These are phyloP conservation scores for Manis crassicaudata DNA, from an alignment of 2,797 vertebrate species.

Conservation along the genomic window DNA sequence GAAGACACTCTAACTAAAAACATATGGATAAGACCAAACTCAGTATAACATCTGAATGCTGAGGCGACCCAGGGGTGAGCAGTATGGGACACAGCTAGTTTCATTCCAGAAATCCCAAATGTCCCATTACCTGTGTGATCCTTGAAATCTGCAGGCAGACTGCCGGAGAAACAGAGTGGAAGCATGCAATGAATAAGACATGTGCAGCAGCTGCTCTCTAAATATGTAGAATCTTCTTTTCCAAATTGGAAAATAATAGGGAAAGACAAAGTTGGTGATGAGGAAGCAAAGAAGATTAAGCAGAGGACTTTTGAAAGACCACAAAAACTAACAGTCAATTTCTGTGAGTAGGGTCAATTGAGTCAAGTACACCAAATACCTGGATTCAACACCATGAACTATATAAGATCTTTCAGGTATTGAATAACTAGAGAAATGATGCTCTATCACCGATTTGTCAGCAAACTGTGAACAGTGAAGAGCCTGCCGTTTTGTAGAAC, in stretches of 20 bases:
- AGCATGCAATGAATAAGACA: conserved; percentile 24
- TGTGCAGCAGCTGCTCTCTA: neutral
- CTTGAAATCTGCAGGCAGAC: conserved; percentile 64
- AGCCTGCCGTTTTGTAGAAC: neutral
- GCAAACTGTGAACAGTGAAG: neutral
- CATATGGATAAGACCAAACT: conserved; percentile 1
- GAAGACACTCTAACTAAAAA: neutral
- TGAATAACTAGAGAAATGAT: neutral
- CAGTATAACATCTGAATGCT: neutral
- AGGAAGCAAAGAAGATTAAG: conserved; percentile 23
- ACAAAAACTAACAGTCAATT: neutral
- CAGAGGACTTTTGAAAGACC: neutral
- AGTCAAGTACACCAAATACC: neutral
- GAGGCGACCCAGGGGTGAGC: neutral
- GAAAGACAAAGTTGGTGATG: neutral
- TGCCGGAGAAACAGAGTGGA: conserved; percentile 57
- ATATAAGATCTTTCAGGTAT: conserved; percentile 18
- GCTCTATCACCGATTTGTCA: neutral
- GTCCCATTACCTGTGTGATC: conserved; percentile 60
- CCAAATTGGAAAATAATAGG: conserved; percentile 59
- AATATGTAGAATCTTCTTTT: conserved; percentile 53
- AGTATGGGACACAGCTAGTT: neutral
- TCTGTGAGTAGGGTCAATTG: neutral
- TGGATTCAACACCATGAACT: neutral
- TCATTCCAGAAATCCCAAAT: conserved; percentile 61